Conservation (phyloP, 2,888 invertebrate species). For the Trissolcus japonicus region DNA sequence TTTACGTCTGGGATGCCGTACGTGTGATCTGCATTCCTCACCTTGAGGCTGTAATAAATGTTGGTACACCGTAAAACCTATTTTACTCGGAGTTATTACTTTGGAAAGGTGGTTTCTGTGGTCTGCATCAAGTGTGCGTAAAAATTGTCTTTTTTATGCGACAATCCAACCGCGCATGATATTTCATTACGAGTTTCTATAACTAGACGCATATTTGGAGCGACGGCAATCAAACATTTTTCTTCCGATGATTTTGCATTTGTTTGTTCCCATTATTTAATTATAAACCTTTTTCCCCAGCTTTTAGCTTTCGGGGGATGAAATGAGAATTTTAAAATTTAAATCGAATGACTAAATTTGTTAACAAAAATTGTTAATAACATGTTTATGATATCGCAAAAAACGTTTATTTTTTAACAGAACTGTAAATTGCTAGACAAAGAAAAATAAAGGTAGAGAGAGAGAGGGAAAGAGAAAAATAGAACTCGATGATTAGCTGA, state of each 20-base stretch:
- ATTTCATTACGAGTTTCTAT: slow-evolving; percentile 37
- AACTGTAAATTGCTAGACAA: too few relatives aligned
- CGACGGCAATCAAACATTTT: not conserved
- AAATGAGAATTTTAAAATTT: too few relatives aligned
- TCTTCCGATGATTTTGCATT: too few relatives aligned
- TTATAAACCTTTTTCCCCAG: too few relatives aligned
- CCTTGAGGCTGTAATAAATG: slow-evolving; percentile 53
- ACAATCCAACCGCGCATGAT: slow-evolving; percentile 25
- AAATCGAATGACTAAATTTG: too few relatives aligned
- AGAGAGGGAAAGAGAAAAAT: not conserved
- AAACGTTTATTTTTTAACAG: too few relatives aligned
- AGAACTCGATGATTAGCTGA: not conserved
- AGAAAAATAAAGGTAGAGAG: too few relatives aligned
- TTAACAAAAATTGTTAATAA: too few relatives aligned
- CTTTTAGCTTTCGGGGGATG: too few relatives aligned
- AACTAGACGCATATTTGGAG: slow-evolving; percentile 21
- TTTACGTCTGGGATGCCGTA: slow-evolving; percentile 30
- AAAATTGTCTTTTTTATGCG: slow-evolving; percentile 31
- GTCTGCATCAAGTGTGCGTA: slow-evolving; percentile 19
- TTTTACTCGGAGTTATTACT: slow-evolving; percentile 47
- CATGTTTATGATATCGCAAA: too few relatives aligned
- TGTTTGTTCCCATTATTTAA: too few relatives aligned
- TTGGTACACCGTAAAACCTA: slow-evolving; percentile 29
- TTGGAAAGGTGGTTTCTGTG: slow-evolving; percentile 49
- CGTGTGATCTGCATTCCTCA: slow-evolving; percentile 47